phyloP scores from a whole-genome alignment of 2,113 vertebrate species.

The Cathartes aura region DNA sequence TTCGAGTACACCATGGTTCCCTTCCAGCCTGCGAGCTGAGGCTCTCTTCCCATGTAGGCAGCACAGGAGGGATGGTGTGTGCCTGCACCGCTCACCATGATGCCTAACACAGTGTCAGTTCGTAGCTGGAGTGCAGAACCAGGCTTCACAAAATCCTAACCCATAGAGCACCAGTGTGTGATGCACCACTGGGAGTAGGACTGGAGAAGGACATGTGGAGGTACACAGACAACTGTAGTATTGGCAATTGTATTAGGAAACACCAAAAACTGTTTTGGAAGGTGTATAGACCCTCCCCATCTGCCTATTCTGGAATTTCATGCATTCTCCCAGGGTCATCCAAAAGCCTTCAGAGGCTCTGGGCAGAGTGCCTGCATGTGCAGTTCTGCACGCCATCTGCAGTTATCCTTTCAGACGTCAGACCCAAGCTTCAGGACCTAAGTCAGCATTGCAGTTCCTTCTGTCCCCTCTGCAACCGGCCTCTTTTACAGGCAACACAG shows the following conservation, averaged over 20 bases:
- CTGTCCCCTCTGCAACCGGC: background rate
- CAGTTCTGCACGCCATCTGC: background rate
- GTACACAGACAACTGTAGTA: background rate
- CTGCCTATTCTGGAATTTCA: background rate
- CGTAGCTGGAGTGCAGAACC: background rate
- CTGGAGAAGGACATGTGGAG: background rate
- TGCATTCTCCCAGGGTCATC: background rate
- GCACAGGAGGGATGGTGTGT: background rate
- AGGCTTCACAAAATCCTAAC: background rate
- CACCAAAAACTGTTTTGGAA: background rate
- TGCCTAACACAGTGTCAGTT: background rate
- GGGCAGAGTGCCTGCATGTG: background rate
- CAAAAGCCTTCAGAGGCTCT: background rate
- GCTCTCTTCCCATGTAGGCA: background rate
- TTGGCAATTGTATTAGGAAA: background rate
- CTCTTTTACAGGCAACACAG: background rate
- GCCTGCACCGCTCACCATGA: background rate
- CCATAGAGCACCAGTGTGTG: background rate
- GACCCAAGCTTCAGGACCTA: rapidly evolving
- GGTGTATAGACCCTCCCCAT: background rate
- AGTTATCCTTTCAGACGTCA: background rate
- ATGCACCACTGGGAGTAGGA: background rate
- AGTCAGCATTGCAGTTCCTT: background rate
- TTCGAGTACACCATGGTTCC: background rate
- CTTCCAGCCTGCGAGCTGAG: background rate